phyloP scores from a whole-genome alignment of 2,797 vertebrate species.

The Tapera naevia region DNA sequence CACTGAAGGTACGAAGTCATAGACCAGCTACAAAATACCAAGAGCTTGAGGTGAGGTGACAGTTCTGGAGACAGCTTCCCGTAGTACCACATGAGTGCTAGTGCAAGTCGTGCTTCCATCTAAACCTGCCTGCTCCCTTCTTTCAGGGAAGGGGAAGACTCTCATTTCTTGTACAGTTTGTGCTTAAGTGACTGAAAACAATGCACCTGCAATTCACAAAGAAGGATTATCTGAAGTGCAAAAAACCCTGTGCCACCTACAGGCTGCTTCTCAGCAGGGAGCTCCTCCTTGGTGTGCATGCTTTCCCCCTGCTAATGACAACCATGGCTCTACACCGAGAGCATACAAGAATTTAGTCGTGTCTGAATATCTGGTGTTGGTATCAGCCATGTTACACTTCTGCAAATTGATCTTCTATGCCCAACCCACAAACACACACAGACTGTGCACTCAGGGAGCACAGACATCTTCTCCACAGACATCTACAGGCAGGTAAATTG shows the following conservation, averaged over 20 bases:
- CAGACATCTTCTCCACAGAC: neutral
- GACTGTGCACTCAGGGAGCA: neutral
- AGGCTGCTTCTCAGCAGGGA: neutral
- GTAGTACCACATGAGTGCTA: neutral
- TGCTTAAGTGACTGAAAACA: neutral
- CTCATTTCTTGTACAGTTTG: neutral
- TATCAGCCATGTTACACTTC: neutral
- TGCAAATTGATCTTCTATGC: neutral
- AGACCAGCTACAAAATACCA: neutral
- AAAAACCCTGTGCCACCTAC: neutral
- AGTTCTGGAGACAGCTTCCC: neutral
- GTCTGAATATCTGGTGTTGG: neutral
- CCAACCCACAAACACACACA: neutral
- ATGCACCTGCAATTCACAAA: neutral
- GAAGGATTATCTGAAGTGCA: neutral
- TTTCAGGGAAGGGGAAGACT: neutral
- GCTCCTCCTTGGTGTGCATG: no score
- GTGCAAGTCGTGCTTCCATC: accelerated
- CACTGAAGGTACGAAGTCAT: accelerated
- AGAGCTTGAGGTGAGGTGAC: neutral
- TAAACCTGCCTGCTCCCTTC: neutral
- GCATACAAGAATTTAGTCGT: neutral
- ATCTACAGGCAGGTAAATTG: neutral
- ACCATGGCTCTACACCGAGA: neutral
- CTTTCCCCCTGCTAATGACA: neutral